Conservation (phyloP, 1,140 invertebrate genomes). For the Pseudomyrmex flavicornis region DNA sequence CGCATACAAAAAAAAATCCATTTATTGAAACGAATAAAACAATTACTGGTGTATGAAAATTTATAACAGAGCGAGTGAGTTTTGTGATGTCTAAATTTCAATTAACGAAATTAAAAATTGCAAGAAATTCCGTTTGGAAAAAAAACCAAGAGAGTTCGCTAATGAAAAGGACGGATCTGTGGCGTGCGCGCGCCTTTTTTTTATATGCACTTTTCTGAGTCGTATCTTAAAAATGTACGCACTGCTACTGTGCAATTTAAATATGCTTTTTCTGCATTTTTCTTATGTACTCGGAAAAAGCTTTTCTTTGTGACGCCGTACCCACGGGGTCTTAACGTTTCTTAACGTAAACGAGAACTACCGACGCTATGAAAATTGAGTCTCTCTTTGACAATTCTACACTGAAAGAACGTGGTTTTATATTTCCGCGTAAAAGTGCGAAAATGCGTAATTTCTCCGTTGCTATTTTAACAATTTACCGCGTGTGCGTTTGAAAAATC, state of each 20-base stretch:
- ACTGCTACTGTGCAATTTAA: conserved; percentile 29
- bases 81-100: not conserved
- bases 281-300: not conserved
- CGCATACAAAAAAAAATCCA: not conserved
- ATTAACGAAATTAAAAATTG: not conserved
- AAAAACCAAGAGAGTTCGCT: not conserved
- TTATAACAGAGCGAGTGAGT: not conserved
- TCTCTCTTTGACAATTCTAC: conserved; percentile 9
- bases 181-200: conserved; percentile 18
- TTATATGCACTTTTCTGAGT: conserved; percentile 3
- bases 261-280: conserved; percentile 36
- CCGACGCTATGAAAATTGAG: conserved; percentile 31
- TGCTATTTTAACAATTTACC: not conserved
- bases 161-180: conserved; percentile 1
- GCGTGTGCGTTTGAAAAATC: not conserved
- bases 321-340: conserved; percentile 9
- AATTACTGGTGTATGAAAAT: not conserved
- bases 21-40: not conserved
- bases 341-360: not conserved
- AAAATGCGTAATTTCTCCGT: not conserved
- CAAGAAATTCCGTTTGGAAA: not conserved
- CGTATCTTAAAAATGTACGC: conserved; percentile 8
- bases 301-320: not conserved
- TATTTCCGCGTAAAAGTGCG: conserved; percentile 2
- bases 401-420: not conserved